Base-by-base conservation (phyloP, 1,140 invertebrate genomes). In the Conus betulinus region DNA sequence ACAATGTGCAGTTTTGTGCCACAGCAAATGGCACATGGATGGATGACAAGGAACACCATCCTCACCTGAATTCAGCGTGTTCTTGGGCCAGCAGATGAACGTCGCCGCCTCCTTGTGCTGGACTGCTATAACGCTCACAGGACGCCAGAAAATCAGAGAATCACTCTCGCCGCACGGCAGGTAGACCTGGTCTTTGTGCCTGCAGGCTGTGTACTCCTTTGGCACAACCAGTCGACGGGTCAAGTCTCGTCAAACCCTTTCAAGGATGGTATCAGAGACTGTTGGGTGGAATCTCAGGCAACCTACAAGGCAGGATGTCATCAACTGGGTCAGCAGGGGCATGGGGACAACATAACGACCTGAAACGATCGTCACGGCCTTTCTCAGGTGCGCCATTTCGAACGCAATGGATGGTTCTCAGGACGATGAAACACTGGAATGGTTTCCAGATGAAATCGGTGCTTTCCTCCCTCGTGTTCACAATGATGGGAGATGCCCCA, bases 201-300 rank as follows among this genome's bases (percentile, higher is more conserved):
- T 74, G 67, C 67, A 74, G 67, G 67, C 67, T n/a, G n/a, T 74
- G 67, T 20, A 74, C 67, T 20, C 67, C 67, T 74, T 74, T 74
- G 7, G 67, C 67, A 7, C 67, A 74, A 25, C 67, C 67, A 74
- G 67, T 74, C 17, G 67, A 74, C 20, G 67, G n/a, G n/a, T n/a
- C 20, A 5, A 20, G 17, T 74, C 67, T 74, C n/a, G 20, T 5
- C 67, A 74, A 74, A 25, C n/a, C 67, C 67, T 74, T 74, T 74
- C n/a, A 74, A 74, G 20, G 67, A 74, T 25, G 17, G n/a, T 20
- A 74, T 74, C 67, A 74, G 67, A 20, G 67, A 74, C n/a, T 74
- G 67, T 20, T 74, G 67, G 67, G 67, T 74, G 67, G 7, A 74
- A 74, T 20, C 67, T 74, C 67, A 74, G n/a, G 20, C 67, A 74